Base-by-base conservation (phyloP, 2,797 vertebrate genomes). In the Atherinosoma microstoma region DNA sequence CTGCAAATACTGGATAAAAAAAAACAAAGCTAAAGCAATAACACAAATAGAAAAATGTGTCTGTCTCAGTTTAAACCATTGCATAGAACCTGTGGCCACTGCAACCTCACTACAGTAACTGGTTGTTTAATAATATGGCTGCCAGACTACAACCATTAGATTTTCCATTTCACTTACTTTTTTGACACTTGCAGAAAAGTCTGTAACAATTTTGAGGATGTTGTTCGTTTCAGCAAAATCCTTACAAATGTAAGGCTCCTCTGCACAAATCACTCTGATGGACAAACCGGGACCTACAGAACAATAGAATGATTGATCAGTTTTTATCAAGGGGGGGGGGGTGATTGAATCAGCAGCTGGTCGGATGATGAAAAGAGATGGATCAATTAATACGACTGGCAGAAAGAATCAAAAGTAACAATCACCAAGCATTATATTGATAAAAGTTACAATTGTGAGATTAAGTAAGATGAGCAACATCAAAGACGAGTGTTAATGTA, bases 161-260 rank as follows among this genome's bases (percentile, higher is more conserved):
- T 36, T 53, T 30, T 15, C 11, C 42, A 29, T 11, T 18, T 56
- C 49, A 74, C 88, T 87, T 89, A 98, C 98, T 96, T 99, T 99
- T 94, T 99, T 99, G 92, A 99, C 95, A 72, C 97, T 99, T 29
- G 98, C 96, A 74, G 98, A 99, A 91, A 99, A 99, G 90, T 99
- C 98, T 73, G 97, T 96, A 84, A 99, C 91, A 75, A 99, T 99
- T 96, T 99, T 99, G 84, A 99, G 92, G 81, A 99, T 97, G 92
- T 99, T 99, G 94, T 99, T 99, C 53, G 97, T 99, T 92, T 99
- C 98, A 4, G 97, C 96, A 58, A 98, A 99, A 88, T 99, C 98
- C 93, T 99, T 99, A 92, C 98, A 99, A 89, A 98, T 85, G 3
- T 96, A 99, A 32, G 98, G 97, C 54, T 99, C 98, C 73, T 99